Evolutionary conservation across 1,140 invertebrate species (phyloP).

Genomic region (Eciton burchellii): DNA sequence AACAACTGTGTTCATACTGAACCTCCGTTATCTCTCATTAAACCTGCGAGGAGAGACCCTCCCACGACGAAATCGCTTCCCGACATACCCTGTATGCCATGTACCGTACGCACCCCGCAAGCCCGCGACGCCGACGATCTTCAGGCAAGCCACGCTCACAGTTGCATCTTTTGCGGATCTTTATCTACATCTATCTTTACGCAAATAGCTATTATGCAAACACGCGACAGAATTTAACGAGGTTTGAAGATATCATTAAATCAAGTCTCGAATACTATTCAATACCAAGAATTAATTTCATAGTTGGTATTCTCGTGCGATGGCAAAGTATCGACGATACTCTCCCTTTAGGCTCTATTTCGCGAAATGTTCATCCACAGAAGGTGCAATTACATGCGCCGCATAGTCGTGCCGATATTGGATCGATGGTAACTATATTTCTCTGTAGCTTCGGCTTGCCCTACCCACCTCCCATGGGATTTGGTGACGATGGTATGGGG

Average conservation of each 20-base stretch:
- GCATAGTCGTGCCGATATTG: constrained; percentile 76
- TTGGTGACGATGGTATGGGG: constrained; percentile 83
- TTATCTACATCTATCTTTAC: constrained; percentile 6
- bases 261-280: background rate
- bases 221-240: no score
- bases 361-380: constrained; percentile 41
- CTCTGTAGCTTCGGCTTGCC: constrained; percentile 80
- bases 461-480: constrained; percentile 85
- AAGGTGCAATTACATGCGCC: constrained; percentile 74
- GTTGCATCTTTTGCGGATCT: constrained; percentile 65
- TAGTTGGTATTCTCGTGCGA: background rate
- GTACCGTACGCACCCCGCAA: constrained; percentile 65
- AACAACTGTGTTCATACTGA: constrained; percentile 72
- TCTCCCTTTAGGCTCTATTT: background rate
- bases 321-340: background rate
- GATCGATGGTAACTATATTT: constrained; percentile 78
- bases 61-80: constrained; percentile 68
- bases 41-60: constrained; percentile 71
- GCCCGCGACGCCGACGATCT: constrained; percentile 67
- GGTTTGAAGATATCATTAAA: background rate
- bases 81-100: constrained; percentile 69
- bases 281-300: background rate
- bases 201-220: no score
- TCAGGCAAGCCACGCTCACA: constrained; percentile 69
- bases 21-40: constrained; percentile 69